Conservation (phyloP, 2,888 invertebrate species). For the Phyto melanocephala region DNA sequence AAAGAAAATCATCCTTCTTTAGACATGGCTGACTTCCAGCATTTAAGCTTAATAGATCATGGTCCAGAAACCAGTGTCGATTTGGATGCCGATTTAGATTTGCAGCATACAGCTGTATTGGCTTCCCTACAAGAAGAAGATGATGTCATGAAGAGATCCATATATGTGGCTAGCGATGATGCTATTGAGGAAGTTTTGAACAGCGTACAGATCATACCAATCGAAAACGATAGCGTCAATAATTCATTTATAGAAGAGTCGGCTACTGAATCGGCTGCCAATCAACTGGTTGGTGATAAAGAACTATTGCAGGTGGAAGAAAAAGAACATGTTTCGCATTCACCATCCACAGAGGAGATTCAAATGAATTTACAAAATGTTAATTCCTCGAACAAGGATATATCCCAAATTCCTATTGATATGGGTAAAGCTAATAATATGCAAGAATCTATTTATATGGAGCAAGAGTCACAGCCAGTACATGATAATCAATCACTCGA, state of each 20-base stretch:
- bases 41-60: constrained; percentile 68
- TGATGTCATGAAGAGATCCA: constrained; percentile 73
- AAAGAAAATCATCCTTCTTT: not conserved
- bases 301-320: constrained; percentile 73
- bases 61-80: constrained; percentile 74
- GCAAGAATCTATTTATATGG: constrained; percentile 73
- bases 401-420: constrained; percentile 62
- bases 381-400: constrained; percentile 61
- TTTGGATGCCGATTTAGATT: constrained; percentile 53
- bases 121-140: constrained; percentile 59
- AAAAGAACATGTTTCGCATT: constrained; percentile 73
- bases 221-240: constrained; percentile 66
- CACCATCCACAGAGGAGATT: constrained; percentile 75
- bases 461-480: constrained; percentile 55
- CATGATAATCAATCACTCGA: not conserved
- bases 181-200: constrained; percentile 75
- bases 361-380: constrained; percentile 69
- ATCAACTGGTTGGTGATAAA: constrained; percentile 65
- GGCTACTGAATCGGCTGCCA: constrained; percentile 32
- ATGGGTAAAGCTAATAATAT: constrained; percentile 66
- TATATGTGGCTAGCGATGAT: constrained; percentile 70
- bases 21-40: constrained; percentile 55
- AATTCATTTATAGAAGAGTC: constrained; percentile 69
- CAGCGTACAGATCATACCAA: constrained; percentile 75
- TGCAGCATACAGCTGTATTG: constrained; percentile 66